Evolutionary conservation across 2,113 vertebrate species (phyloP), one percentile per base, ranked within the genome.

Genomic region (Hemiprocne comata): DNA sequence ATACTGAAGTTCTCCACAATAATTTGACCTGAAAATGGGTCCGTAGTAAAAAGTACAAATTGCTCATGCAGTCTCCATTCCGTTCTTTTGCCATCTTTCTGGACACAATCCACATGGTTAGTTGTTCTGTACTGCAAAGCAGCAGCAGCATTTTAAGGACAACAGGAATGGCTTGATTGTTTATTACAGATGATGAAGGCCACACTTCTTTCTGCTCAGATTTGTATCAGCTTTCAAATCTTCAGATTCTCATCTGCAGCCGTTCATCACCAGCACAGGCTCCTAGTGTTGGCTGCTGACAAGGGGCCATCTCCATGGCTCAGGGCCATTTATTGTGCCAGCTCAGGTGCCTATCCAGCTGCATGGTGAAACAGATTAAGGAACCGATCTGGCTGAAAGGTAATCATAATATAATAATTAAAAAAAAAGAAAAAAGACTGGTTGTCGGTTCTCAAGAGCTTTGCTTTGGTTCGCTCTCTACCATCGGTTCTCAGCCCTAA

Each of bases 221-320:
- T 29, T 67, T 81, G 0, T 60, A 48, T 60, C 48, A 79, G 16
- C 42, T 51, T 91, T 51, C 74, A 75, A 38, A 66, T n/a, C 34
- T 12, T 23, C 20, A 71, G 66, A 74, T 72, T 69, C 48, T 40
- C 44, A 46, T n/a, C 58, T 64, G 21, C 48, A 89, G 21, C 10
- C 0, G 0, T 38, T 67, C 23, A 26, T 24, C 23, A 64, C 26
- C 17, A 54, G 1, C 21, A 2, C 10, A 85, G 44, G 23, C 6
- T 72, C 51, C 48, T 2, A 1, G 9, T 26, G 4, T 28, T 31
- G 11, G 11, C n/a, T 62, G 31, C 4, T 58, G 12, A 17, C 38
- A 40, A 7, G 4, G 29, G 14, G 31, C 17, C 38, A 34, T 38
- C 6, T 34, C 48, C 7, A 1, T 9, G 8, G 9, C 34, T 65